phyloP scores from a whole-genome alignment of 2,113 vertebrate genomes.

The Phalacrocorax brasilianus region DNA sequence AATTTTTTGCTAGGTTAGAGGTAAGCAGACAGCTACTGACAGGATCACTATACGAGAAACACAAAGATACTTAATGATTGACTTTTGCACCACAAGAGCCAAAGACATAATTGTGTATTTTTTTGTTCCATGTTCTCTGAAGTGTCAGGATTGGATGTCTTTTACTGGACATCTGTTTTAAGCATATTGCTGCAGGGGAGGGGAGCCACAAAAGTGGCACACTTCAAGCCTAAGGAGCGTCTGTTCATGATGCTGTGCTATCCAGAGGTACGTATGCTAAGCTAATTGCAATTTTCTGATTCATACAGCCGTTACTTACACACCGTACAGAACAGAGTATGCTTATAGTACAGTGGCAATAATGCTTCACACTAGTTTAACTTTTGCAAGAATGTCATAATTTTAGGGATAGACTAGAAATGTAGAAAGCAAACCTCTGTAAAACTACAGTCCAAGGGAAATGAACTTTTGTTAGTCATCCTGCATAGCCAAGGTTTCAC shows the following conservation, averaged over 20 bases:
- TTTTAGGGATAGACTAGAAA: neutral
- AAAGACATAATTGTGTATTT: neutral
- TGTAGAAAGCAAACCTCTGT: neutral
- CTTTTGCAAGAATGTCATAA: neutral
- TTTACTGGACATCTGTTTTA: neutral
- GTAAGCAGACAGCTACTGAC: neutral
- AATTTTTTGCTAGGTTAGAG: neutral
- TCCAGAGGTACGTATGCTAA: neutral
- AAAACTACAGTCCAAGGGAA: neutral
- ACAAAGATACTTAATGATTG: neutral
- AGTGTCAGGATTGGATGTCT: neutral
- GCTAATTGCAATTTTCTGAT: neutral
- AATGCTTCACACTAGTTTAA: neutral
- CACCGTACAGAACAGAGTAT: neutral
- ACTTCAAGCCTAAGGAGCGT: fast-evolving
- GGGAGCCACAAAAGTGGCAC: neutral
- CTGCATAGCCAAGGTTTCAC: neutral
- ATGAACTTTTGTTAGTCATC: neutral
- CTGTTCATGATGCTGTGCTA: neutral
- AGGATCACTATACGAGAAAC: neutral
- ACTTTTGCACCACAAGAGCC: neutral
- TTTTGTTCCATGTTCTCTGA: neutral
- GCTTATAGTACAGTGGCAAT: neutral
- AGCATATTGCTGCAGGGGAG: neutral
- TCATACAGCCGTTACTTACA: neutral